Evolutionary conservation across 1,140 invertebrate species (phyloP), one percentile per base, ranked within the genome.

Genomic region (Sitophilus oryzae): DNA sequence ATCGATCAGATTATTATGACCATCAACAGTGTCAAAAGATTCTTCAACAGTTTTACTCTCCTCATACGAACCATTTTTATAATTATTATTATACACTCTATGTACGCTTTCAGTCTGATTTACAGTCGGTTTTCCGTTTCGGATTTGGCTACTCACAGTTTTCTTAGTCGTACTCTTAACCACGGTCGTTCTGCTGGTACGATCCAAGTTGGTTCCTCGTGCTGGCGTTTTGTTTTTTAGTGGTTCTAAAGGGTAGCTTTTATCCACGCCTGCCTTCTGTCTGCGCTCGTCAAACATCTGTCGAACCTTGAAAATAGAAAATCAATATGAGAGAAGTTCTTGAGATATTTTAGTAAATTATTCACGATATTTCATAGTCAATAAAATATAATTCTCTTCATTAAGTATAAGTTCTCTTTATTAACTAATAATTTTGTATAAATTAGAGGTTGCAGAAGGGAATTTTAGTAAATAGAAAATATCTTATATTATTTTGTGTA

Each of bases 261-360:
- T 84, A 73, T 91, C 87, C 59, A 88, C 85, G 21, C 88, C 87
- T 42, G 75, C 77, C 50, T 77, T 77, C 42, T 80, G 79, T 21
- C 86, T 77, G 11, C 86, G 76, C 63, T 89, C 86, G 59, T 89
- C 85, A 65, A 89, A 88, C 84, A 88, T 85, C 73, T 86, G 84
- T n/a, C 84, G 77, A 2, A 85, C 82, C 53, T 56, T 15, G 15
- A 20, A 43, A 42, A 15, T 11, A 36, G 8, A 30, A 22, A 21
- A 45, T 19, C 19, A 20, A 43, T 43, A 43, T 30, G 11, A 30
- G 5, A 30, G 25, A 6, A 11, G 11, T n/a, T n/a, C n/a, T n/a
- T n/a, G n/a, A n/a, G n/a, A n/a, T n/a, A n/a, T n/a, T n/a, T n/a
- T n/a, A n/a, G n/a, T n/a, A n/a, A n/a, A n/a, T n/a, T n/a, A n/a